Evolutionary conservation across 1,140 invertebrate genomes (phyloP), one percentile per base, ranked within the genome.

Genomic region (Tetragonula clypearis): DNA sequence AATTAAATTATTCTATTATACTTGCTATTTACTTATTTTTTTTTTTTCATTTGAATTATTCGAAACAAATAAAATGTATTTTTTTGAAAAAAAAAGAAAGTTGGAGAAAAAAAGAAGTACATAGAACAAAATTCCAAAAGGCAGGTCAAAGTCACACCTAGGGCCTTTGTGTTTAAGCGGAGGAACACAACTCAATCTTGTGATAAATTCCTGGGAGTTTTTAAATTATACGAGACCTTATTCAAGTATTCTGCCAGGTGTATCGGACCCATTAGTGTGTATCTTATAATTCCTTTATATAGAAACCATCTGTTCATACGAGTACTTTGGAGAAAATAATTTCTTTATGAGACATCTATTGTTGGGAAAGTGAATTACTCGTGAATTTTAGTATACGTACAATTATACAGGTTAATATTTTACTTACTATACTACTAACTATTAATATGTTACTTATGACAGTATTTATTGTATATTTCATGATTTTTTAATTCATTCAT

Each of bases 71-170:
- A 14, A 23, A 74, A 65, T 49, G 6, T 21, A 41, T 68, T 23
- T 26, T 5, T 66, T 66, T 58, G 19, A 58, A 15, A n/a, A 19
- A 19, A 73, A n/a, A 19, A 62, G 30, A 12, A 53, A 30, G 8
- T 74, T 35, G 53, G 56, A 8, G 72, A 65, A 55, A 79, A 30
- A 68, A 79, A 60, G 49, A 60, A 49, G 21, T 35, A 41, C 60
- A 65, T 23, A 21, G 6, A 35, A 65, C 6, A n/a, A 74, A 56
- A 55, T 71, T 55, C 15, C 79, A 85, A 91, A 90, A 92, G 91
- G 26, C 84, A 90, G 92, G 92, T 93, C 92, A 75, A 82, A 84
- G 90, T 91, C 90, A 87, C 90, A 93, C 92, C 92, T 92, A 87
- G 92, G 90, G 87, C 88, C 6, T 66, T n/a, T 66, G 65, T 66